A percentile compares a stretch with the other conserved stretches of the same genome.
phyloP scores from a whole-genome alignment of 2,888 invertebrate genomes.

The Frankliniella fusca region DNA sequence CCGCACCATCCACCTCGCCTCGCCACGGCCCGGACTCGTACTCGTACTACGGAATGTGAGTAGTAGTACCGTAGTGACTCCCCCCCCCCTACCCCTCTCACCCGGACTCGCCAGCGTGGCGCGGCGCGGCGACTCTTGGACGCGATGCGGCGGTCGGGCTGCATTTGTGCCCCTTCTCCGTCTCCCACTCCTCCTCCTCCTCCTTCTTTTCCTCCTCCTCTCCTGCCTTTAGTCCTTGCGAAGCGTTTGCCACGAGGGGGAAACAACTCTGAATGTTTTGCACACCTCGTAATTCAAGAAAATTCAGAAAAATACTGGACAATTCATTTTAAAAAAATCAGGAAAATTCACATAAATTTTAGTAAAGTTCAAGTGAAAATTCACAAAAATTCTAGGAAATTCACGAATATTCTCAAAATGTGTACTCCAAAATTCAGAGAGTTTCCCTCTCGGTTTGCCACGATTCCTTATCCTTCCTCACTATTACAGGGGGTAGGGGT shows the following conservation, averaged over 20 bases:
- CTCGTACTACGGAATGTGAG: slow-evolving; percentile 21
- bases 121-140: too few relatives aligned
- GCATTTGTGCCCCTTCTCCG: neutral
- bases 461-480: neutral
- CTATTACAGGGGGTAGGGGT: too few relatives aligned
- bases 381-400: too few relatives aligned
- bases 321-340: too few relatives aligned
- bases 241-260: too few relatives aligned
- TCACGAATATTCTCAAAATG: too few relatives aligned
- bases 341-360: too few relatives aligned
- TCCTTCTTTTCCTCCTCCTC: neutral
- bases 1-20: neutral
- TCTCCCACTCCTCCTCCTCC: neutral
- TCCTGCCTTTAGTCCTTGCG: neutral
- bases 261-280: too few relatives aligned
- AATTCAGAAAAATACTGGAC: too few relatives aligned
- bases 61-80: neutral
- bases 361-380: too few relatives aligned
- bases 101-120: neutral
- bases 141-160: neutral
- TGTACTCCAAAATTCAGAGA: too few relatives aligned
- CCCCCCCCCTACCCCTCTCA: neutral
- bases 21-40: neutral
- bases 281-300: too few relatives aligned
- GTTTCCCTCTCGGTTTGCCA: neutral